Conservation (phyloP, 1,140 invertebrate genomes). For the Drosophila paulistorum region DNA sequence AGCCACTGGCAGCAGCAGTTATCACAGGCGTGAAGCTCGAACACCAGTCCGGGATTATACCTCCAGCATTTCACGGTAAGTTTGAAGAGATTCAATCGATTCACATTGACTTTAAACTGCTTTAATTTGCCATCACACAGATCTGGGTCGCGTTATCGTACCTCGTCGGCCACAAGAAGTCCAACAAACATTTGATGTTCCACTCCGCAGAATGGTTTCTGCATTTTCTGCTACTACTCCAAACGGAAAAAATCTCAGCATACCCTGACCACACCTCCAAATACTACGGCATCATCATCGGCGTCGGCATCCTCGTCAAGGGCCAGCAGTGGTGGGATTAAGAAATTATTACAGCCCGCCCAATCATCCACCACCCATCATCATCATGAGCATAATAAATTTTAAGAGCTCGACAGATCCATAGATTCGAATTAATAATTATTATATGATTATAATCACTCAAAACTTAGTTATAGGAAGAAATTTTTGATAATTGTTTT, state of each 20-base stretch:
- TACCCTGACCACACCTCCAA: conserved; percentile 45
- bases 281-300: conserved; percentile 67
- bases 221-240: conserved; percentile 82
- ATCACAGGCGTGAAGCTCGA: conserved; percentile 61
- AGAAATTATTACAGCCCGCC: conserved; percentile 40
- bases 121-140: conserved; percentile 34
- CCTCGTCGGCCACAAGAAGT: conserved; percentile 76
- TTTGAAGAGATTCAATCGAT: background rate
- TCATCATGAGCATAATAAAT: conserved; percentile 44
- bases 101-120: background rate
- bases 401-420: conserved; percentile 33
- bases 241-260: conserved; percentile 60
- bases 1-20: conserved; percentile 38
- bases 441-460: background rate
- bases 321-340: conserved; percentile 57
- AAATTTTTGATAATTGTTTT: conserved; percentile 66
- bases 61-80: conserved; percentile 74
- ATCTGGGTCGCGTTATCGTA: conserved; percentile 74
- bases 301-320: conserved; percentile 58
- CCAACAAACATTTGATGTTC: conserved; percentile 83
- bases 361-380: conserved; percentile 1
- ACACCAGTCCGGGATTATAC: conserved; percentile 74
- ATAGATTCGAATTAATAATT: background rate
- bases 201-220: conserved; percentile 82
- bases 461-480: conserved; percentile 25